Percentiles rank a stretch among this genome's conserved stretches.
Evolutionary conservation across 2,888 invertebrate genomes (phyloP).

Genomic region (Trimorus sp.): DNA sequence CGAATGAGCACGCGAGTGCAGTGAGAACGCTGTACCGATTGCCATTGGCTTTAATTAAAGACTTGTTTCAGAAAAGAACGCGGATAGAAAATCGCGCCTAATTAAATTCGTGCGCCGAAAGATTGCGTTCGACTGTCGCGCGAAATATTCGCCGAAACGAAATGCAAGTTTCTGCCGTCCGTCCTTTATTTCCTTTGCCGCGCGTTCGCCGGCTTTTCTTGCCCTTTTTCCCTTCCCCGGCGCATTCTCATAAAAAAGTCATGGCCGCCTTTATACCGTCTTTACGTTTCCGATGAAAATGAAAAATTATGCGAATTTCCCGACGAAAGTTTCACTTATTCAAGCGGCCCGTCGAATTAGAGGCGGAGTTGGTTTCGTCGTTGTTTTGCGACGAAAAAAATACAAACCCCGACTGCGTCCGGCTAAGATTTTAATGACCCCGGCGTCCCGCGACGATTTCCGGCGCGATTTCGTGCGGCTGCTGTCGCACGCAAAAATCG

Average conservation of each 20-base stretch:
- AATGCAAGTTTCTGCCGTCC: no score
- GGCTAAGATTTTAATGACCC: constrained; percentile 54
- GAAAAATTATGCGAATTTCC: constrained; percentile 12
- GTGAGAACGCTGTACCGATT: constrained; percentile 59
- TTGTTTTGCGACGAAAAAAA: constrained; percentile 25
- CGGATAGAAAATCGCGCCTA: constrained; percentile 49
- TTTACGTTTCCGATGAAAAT: constrained; percentile 5
- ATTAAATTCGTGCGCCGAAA: constrained; percentile 51
- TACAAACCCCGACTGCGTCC: constrained; percentile 41
- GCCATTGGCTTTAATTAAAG: constrained; percentile 61
- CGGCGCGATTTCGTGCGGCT: no score
- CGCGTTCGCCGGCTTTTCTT: background rate
- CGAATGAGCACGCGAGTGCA: constrained; percentile 61
- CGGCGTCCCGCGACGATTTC: constrained; percentile 5
- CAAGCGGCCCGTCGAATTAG: constrained; percentile 9
- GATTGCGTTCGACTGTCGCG: constrained; percentile 16
- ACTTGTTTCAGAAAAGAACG: constrained; percentile 59
- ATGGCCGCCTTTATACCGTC: background rate
- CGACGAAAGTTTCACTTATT: constrained; percentile 16
- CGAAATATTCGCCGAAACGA: background rate
- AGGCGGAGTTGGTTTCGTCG: constrained; percentile 8
- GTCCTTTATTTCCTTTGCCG: background rate
- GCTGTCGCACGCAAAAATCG: no score
- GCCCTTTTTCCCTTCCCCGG: background rate
- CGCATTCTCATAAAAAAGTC: background rate